These are phyloP conservation scores for Pristionchus japonicus DNA, from an alignment of 2,888 invertebrate genomes.

Conservation along the genomic window DNA sequence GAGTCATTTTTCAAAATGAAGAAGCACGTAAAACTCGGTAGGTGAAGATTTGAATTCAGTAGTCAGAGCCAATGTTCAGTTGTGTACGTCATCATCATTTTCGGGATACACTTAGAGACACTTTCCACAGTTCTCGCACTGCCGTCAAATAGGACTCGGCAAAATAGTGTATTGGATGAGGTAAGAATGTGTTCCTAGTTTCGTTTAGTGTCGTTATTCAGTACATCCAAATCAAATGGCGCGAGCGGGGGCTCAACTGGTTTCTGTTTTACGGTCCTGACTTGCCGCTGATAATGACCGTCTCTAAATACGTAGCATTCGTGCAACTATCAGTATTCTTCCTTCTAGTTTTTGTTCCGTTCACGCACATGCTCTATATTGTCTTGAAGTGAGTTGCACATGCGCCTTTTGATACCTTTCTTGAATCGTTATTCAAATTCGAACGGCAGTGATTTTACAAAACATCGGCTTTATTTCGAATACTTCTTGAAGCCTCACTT, in stretches of 20 bases:
- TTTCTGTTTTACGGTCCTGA: background rate
- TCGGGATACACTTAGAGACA: background rate
- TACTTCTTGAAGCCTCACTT: no score
- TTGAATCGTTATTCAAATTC: no score
- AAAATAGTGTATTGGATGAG: background rate
- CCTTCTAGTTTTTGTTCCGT: background rate
- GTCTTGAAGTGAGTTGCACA: background rate
- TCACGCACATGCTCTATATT: background rate
- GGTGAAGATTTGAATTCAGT: no score
- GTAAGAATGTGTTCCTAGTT: no score
- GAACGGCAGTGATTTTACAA: no score
- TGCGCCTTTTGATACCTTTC: no score
- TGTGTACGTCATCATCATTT: background rate
- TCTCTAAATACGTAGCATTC: background rate
- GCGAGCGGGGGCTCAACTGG: conserved; percentile 6
- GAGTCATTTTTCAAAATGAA: background rate
- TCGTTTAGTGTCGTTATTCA: background rate
- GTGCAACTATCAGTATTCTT: background rate
- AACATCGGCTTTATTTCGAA: no score
- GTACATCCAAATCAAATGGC: background rate
- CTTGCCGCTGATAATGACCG: background rate
- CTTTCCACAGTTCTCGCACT: background rate
- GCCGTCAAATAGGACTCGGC: background rate
- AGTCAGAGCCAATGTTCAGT: background rate
- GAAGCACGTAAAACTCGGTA: background rate